These are phyloP conservation scores for Orthosia gothica DNA, from an alignment of 2,888 invertebrate species.

Conservation along the genomic window DNA sequence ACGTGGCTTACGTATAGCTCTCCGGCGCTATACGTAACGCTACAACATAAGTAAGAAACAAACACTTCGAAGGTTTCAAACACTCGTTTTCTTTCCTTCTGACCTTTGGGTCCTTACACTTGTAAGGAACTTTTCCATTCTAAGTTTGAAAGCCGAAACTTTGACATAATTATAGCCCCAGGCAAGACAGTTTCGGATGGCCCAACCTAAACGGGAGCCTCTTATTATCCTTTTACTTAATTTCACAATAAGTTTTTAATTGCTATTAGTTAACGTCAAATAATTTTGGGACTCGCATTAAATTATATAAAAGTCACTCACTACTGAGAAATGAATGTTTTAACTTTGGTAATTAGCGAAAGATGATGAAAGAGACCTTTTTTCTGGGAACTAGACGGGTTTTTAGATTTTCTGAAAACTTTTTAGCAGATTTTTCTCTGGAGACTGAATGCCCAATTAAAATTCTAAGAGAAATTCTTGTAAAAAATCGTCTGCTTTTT, in stretches of 20 bases:
- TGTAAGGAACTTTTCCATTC: conserved; percentile 19
- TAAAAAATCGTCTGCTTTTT: background rate
- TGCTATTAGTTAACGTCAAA: conserved; percentile 49
- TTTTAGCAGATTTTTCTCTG: background rate
- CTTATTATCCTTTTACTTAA: conserved; percentile 35
- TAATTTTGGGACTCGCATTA: conserved; percentile 35
- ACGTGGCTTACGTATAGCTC: too few species aligned
- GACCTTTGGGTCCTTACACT: conserved; percentile 32
- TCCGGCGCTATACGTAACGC: too few species aligned
- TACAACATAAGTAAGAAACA: background rate
- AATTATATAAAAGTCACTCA: conserved; percentile 37
- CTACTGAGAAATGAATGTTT: conserved; percentile 24
- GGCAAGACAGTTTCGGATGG: conserved; percentile 46
- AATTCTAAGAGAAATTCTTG: conserved; percentile 1
- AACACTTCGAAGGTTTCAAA: conserved; percentile 41
- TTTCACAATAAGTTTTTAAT: conserved; percentile 52
- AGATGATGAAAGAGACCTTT: background rate
- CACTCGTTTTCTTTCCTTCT: conserved; percentile 38
- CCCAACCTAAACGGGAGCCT: conserved; percentile 14
- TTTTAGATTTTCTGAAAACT: background rate
- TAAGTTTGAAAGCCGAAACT: conserved; percentile 57
- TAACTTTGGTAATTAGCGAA: conserved; percentile 41
- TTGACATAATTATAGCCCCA: conserved; percentile 62
- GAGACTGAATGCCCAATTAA: background rate
- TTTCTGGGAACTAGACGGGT: background rate